A percentile compares a stretch with the other conserved stretches of the same genome.
Evolutionary conservation across 2,888 invertebrate genomes (phyloP).

Genomic region (Cheilosia pagana): DNA sequence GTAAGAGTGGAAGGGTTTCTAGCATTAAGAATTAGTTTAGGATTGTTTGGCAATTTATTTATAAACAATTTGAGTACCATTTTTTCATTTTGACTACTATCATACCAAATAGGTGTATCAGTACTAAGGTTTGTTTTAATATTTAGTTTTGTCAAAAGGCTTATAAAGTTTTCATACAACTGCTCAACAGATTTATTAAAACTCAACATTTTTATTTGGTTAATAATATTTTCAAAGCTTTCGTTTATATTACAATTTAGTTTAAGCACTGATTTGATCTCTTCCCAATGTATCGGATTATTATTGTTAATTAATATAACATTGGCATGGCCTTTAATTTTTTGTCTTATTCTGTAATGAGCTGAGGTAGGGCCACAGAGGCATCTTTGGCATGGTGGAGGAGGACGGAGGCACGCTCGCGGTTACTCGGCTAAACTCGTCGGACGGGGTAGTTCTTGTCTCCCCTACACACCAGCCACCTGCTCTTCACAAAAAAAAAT

Average conservation of each 20-base stretch:
- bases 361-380: too few relatives aligned
- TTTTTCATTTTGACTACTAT: slow-evolving; percentile 34
- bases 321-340: slow-evolving; percentile 39
- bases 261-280: slow-evolving; percentile 17
- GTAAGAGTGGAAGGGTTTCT: slow-evolving; percentile 34
- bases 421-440: too few relatives aligned
- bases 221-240: slow-evolving; percentile 36
- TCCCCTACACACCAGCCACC: too few relatives aligned
- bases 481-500: too few relatives aligned
- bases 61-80: slow-evolving; percentile 36
- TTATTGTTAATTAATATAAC: slow-evolving; percentile 39
- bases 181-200: slow-evolving; percentile 29
- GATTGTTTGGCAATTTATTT: slow-evolving; percentile 32
- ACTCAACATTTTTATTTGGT: slow-evolving; percentile 27
- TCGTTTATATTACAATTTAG: slow-evolving; percentile 28
- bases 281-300: slow-evolving; percentile 35
- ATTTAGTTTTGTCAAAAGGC: slow-evolving; percentile 29
- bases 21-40: slow-evolving; percentile 30
- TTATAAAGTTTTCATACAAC: slow-evolving; percentile 9
- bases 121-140: slow-evolving; percentile 29
- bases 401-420: too few relatives aligned
- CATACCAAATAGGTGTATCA: slow-evolving; percentile 25
- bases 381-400: too few relatives aligned
- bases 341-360: slow-evolving; percentile 47
- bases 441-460: too few relatives aligned